Percentiles rank a stretch among this genome's conserved stretches.
Conservation (phyloP, 2,797 vertebrate species). For the Neomorphus geoffroyi region DNA sequence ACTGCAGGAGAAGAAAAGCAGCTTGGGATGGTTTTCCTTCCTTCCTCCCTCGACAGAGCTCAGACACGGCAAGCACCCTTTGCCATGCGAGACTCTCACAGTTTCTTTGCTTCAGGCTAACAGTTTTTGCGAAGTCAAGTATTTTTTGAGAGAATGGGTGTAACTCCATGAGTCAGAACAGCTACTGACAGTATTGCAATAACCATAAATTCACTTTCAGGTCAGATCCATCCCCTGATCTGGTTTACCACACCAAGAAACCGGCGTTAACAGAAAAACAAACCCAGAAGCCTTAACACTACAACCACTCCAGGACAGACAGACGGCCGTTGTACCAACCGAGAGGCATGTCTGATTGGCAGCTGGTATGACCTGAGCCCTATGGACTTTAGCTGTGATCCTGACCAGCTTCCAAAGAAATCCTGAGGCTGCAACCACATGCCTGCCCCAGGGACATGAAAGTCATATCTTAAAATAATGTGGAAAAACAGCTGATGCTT, state of each 20-base stretch:
- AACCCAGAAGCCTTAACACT: neutral
- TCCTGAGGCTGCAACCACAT: neutral
- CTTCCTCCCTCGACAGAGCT: neutral
- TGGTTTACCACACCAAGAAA: neutral
- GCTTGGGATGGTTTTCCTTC: neutral
- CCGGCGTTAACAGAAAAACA: neutral
- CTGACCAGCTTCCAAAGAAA: neutral
- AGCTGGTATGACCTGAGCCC: neutral
- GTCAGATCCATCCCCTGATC: neutral
- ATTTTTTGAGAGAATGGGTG: slow-evolving; percentile 22
- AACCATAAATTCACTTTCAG: neutral
- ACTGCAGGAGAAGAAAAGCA: neutral
- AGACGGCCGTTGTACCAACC: accelerated
- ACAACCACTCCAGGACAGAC: neutral
- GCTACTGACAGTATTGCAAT: neutral
- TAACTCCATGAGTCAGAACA: slow-evolving; percentile 18
- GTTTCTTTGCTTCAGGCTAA: slow-evolving; percentile 29
- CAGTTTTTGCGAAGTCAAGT: neutral
- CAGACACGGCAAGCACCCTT: neutral
- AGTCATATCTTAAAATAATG: neutral
- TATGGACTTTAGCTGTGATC: neutral
- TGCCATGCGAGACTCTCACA: neutral
- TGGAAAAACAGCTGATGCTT: neutral
- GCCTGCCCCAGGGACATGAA: neutral
- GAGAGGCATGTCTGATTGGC: neutral